phyloP scores from a whole-genome alignment of 1,140 invertebrate species.

The Hyles euphorbiae region DNA sequence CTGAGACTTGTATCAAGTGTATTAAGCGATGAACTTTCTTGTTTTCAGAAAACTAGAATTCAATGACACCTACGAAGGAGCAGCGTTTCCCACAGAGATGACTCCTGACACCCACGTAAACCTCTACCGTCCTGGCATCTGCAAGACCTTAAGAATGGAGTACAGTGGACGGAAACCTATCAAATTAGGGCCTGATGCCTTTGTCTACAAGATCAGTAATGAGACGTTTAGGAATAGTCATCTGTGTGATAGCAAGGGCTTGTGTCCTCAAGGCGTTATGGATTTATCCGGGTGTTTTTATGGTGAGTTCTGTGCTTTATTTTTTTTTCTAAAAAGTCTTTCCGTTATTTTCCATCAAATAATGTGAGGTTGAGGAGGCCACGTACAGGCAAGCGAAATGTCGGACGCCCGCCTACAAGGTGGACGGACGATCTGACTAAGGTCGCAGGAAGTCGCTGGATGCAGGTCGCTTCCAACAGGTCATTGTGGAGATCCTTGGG shows the following conservation, averaged over 20 bases:
- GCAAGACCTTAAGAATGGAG: conserved; percentile 77
- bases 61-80: conserved; percentile 76
- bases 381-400: too few species aligned
- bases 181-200: conserved; percentile 70
- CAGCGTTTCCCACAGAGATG: conserved; percentile 77
- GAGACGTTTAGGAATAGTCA: conserved; percentile 79
- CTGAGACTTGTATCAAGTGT: too few species aligned
- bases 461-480: too few species aligned
- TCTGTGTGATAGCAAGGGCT: conserved; percentile 74
- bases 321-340: neutral
- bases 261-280: conserved; percentile 79
- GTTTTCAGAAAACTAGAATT: neutral
- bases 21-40: too few species aligned
- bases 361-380: neutral
- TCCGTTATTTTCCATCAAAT: neutral
- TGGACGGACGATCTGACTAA: too few species aligned
- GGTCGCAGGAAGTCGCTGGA: too few species aligned
- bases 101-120: conserved; percentile 72
- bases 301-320: conserved; percentile 71
- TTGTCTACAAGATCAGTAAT: conserved; percentile 64
- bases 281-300: conserved; percentile 85
- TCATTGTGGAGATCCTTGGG: too few species aligned
- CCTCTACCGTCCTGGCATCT: conserved; percentile 82
- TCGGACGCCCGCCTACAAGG: too few species aligned
- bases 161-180: conserved; percentile 57